Conservation (phyloP, 2,113 vertebrate species). For the Paradisaea rubra region DNA sequence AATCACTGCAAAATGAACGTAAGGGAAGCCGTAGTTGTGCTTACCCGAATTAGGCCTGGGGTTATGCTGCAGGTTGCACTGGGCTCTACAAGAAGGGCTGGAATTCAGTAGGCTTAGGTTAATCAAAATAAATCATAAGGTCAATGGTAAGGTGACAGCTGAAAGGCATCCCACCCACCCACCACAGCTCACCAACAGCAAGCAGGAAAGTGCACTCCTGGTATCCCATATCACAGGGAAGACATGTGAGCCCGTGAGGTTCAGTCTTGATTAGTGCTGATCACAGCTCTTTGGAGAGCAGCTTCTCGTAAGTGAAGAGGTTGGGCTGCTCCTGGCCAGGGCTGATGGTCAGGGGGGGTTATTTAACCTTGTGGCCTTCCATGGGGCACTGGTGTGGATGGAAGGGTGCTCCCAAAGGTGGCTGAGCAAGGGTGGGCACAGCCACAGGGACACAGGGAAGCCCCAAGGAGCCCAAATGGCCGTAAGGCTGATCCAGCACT, state of each 20-base stretch:
- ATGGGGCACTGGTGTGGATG: not conserved
- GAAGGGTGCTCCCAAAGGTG: not conserved
- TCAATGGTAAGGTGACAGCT: constrained; percentile 44
- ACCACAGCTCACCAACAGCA: not conserved
- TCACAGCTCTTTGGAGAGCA: not conserved
- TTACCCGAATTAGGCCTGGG: constrained; percentile 63
- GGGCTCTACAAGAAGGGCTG: constrained; percentile 29
- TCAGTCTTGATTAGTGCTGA: not conserved
- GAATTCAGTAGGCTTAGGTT: constrained; percentile 62
- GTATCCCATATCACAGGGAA: not conserved
- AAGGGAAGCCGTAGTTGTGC: constrained; percentile 30
- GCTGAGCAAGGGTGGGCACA: not conserved
- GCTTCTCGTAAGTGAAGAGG: not conserved
- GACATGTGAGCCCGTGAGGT: not conserved
- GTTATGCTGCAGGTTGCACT: constrained; percentile 64
- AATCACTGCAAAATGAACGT: constrained; percentile 54
- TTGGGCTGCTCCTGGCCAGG: not conserved
- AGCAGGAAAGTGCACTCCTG: not conserved
- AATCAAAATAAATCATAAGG: constrained; percentile 66
- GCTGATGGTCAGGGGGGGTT: not conserved
- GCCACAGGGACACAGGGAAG: not conserved
- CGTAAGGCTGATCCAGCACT: not conserved
- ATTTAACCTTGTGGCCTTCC: not conserved
- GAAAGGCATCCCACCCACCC: constrained; percentile 29
- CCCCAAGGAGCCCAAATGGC: not conserved